Evolutionary conservation across 2,888 invertebrate genomes (phyloP).

Genomic region (Agrochola macilenta): DNA sequence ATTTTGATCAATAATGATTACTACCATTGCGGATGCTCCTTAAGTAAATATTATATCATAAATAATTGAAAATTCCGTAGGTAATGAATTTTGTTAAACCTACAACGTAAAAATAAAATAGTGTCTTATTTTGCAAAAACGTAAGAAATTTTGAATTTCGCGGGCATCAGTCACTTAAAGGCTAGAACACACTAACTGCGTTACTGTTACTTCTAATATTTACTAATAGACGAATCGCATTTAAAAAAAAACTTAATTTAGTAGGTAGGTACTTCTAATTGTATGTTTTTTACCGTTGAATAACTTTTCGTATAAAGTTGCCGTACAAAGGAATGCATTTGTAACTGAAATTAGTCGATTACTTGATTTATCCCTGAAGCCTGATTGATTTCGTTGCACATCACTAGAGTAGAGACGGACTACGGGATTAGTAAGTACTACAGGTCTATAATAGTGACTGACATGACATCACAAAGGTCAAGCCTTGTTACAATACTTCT

Average conservation of each 20-base stretch:
- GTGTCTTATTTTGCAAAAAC: background rate
- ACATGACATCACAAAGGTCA: slow-evolving; percentile 56
- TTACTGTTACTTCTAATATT: background rate
- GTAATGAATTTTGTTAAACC: background rate
- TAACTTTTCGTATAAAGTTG: background rate
- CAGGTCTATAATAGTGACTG: slow-evolving; percentile 1
- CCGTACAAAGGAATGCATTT: background rate
- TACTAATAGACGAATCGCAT: background rate
- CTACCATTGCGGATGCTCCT: too few relatives aligned
- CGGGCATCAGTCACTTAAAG: too few relatives aligned
- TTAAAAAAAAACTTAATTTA: background rate
- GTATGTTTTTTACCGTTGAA: background rate
- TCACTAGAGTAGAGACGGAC: slow-evolving; percentile 16
- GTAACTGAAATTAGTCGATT: slow-evolving; percentile 15
- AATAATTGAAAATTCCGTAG: too few relatives aligned
- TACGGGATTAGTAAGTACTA: background rate
- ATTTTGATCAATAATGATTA: too few relatives aligned
- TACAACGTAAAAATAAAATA: background rate
- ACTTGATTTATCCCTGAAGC: background rate
- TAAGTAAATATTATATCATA: background rate
- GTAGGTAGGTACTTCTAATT: background rate
- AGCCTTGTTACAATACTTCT: slow-evolving; percentile 53
- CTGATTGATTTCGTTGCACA: background rate
- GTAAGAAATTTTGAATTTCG: background rate
- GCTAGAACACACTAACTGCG: background rate